Base-by-base conservation (phyloP, 53 echinoderm and acorn worm genomes). In the Stichopus horrens region DNA sequence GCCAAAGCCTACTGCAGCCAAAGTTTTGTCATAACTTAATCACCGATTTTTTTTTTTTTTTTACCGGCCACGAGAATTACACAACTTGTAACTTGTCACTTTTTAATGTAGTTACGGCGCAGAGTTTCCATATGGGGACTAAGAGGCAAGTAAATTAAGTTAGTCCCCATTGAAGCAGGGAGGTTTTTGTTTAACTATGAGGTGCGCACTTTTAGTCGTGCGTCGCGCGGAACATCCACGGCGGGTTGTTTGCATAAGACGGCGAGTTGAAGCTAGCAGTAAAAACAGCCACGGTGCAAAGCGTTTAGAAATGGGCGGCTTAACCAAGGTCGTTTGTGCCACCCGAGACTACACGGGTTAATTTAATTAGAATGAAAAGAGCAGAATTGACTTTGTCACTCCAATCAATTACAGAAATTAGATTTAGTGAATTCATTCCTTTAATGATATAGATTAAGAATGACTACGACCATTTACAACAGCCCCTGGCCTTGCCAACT, bases 341-440 rank as follows among this genome's bases (percentile, higher is more conserved):
- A 81, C 67, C 65, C 85, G 66, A 65, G 85, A 58, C 85, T 85
- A 59, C 52, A 68, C 65, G 85, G 59, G 23, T 85, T 85, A 85
- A 85, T 85, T 85, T 53, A 67, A 85, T 85, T 85, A 85, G 85
- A 85, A 85, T 58, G 57, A 85, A 85, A 85, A 66, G 85, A 14
- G 18, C 85, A 66, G 59, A 59, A 85, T 85, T 85, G 85, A 85
- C 85, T 85, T 85, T 85, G 60, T 67, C 85, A 85, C 66, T 67
- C 65, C 85, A 85, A 66, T 85, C 85, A 85, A 85, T 85, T 85
- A 85, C 85, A 85, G 65, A 85, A 85, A 85, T 85, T 85, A 85
- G 67, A 85, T 85, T 85, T 59, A 85, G 58, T 65, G 85, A 85
- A 85, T 59, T 52, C 85, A 66, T 85, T 85, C 85, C 23, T 63